These are phyloP conservation scores for Aegithalos caudatus DNA, from an alignment of 2,113 vertebrate species.

Conservation along the genomic window DNA sequence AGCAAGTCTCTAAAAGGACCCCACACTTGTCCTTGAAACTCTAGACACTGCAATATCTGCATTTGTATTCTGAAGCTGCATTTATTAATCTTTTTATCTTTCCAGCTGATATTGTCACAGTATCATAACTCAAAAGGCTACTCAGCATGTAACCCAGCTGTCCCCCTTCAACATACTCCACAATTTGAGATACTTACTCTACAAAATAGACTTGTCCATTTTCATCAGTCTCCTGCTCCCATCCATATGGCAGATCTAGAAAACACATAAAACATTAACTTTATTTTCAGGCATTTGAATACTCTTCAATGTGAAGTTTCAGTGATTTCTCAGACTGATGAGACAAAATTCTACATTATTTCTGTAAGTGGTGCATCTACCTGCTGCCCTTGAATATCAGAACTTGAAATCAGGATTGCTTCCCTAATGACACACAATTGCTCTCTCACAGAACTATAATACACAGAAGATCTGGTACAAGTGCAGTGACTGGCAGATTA, in stretches of 20 bases:
- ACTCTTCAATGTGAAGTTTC: not conserved
- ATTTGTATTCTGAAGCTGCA: not conserved
- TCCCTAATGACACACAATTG: not conserved
- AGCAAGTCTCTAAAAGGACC: not conserved
- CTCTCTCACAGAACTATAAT: not conserved
- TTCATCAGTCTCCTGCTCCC: conserved; percentile 95
- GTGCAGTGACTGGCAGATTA: not conserved
- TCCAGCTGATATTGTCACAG: not conserved
- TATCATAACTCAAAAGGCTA: not conserved
- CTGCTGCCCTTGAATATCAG: not conserved
- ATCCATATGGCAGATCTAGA: conserved; percentile 92
- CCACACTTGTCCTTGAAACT: not conserved
- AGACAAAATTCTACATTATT: not conserved
- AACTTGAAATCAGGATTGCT: not conserved
- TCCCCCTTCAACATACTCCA: not conserved
- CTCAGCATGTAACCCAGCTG: not conserved
- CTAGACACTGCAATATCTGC: not conserved
- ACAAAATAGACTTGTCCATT: conserved; percentile 93
- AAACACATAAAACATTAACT: conserved; percentile 11
- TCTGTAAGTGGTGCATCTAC: not conserved
- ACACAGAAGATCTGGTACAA: not conserved
- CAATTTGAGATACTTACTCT: conserved; percentile 83
- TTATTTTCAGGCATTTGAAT: not conserved
- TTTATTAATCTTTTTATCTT: not conserved
- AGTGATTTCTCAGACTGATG: not conserved